phyloP scores from a whole-genome alignment of 2,797 vertebrate genomes.

The Menidia menidia region DNA sequence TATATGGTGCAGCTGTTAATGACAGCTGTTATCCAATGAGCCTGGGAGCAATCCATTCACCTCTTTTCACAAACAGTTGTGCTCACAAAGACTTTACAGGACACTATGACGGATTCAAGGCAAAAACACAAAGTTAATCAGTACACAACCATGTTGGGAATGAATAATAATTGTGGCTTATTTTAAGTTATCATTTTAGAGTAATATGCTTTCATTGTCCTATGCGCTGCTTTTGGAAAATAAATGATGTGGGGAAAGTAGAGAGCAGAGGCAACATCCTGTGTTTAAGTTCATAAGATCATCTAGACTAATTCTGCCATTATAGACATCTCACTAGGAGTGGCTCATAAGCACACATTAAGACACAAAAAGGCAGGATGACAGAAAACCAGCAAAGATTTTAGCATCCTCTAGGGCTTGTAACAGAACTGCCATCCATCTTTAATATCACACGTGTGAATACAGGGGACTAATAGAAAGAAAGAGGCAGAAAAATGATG shows the following conservation, averaged over 20 bases:
- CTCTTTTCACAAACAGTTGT: slow-evolving; percentile 11
- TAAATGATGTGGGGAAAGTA: background rate
- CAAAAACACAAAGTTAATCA: slow-evolving; percentile 9
- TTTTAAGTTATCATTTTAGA: slow-evolving; percentile 25
- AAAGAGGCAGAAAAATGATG: slow-evolving; percentile 4
- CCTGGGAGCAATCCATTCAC: slow-evolving; percentile 4
- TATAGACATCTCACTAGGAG: slow-evolving; percentile 26
- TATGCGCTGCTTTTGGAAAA: slow-evolving; percentile 5
- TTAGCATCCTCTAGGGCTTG: slow-evolving; percentile 18
- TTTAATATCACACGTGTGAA: slow-evolving; percentile 34
- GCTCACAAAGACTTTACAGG: slow-evolving; percentile 5
- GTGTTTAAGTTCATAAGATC: slow-evolving; percentile 40
- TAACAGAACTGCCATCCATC: slow-evolving; percentile 29
- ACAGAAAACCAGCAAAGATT: slow-evolving; percentile 14
- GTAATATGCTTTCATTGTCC: slow-evolving; percentile 4
- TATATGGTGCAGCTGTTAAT: too few relatives aligned
- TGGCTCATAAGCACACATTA: slow-evolving; percentile 12
- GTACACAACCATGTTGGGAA: background rate
- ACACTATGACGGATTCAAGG: slow-evolving; percentile 24
- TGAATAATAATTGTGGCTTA: background rate
- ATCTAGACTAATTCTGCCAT: slow-evolving; percentile 45
- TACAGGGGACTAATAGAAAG: background rate
- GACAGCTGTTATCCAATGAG: too few relatives aligned
- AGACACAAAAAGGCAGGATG: background rate
- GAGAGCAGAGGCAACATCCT: background rate